Evolutionary conservation across 1,140 invertebrate genomes (phyloP).

Genomic region (Sipha flava): DNA sequence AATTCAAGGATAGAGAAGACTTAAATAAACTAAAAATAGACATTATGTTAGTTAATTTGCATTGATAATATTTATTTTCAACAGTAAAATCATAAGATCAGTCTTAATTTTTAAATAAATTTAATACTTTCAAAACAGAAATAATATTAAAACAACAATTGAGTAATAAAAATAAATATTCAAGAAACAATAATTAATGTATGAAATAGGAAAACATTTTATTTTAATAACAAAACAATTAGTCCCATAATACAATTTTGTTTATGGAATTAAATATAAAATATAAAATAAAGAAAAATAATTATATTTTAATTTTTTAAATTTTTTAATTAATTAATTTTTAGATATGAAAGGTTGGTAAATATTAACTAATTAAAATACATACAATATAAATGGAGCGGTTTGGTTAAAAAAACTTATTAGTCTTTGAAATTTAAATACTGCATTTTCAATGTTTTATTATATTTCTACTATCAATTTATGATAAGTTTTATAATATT

Average conservation of each 20-base stretch:
- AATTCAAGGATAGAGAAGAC: not conserved
- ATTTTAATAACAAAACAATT: not conserved
- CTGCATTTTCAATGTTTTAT: not conserved
- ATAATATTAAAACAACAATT: not conserved
- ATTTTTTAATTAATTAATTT: too few species aligned
- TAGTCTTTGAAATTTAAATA: not conserved
- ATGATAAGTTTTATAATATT: not conserved
- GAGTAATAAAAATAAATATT: not conserved
- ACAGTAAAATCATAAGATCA: not conserved
- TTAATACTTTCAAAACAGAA: not conserved
- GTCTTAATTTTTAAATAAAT: conserved; percentile 4
- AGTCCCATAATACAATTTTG: not conserved
- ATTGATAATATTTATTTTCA: not conserved
- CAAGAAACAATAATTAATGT: not conserved
- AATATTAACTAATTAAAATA: not conserved
- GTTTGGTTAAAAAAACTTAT: not conserved
- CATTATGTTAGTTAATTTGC: too few species aligned
- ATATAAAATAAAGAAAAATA: not conserved
- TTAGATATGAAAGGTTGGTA: not conserved
- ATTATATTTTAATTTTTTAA: too few species aligned
- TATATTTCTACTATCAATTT: too few species aligned
- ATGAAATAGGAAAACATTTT: not conserved
- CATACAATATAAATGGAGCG: too few species aligned
- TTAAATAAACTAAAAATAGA: not conserved
- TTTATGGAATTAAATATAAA: not conserved